Evolutionary conservation across 23 tunicate genomes (phyloP), one percentile per base, ranked within the genome.

Genomic region (Trididemnum miniatum): DNA sequence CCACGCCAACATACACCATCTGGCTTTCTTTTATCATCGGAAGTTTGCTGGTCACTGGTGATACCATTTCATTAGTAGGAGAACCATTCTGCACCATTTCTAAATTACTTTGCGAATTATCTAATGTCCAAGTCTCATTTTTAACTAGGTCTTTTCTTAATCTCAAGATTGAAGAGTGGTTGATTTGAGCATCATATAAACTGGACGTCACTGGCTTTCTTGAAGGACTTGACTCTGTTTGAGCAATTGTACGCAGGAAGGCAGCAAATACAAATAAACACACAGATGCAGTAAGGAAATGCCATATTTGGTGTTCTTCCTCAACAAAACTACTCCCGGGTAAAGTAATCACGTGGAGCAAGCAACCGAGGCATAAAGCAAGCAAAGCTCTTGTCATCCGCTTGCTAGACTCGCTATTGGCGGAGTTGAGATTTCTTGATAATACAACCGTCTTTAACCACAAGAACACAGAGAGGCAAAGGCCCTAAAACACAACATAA

Each of bases 251-350:
- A 5, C 67, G 50, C 22, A 88, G 28, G 7, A 88, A 71, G n/a
- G 80, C 85, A 1, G 52, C 67, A 35, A 82, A 88, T 51, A 88
- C 7, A 22, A 66, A 37, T 22, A 73, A 28, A 35, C 49, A 28
- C 26, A 67, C 34, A 50, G 88, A 81, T 2, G 54, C 38, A n/a
- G 91, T 77, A 24, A 93, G 35, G 51, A 87, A 93, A 35, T 93
- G 73, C 98, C 98, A 93, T 24, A 79, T 93, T 49, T 93, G 98
- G 63, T 93, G 98, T 67, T 93, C 93, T 67, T 93, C 98, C 67
- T 93, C 98, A 40, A 93, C 84, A 65, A 87, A 93, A 65, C 98
- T 93, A 73, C 92, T 87, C 28, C 89, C 83, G 24, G 87, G 63
- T 22, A 93, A 59, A 23, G 87, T 81, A 0, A 81, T 40, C 15